These are phyloP conservation scores for Amiota communis DNA, from an alignment of 2,888 invertebrate genomes.

Conservation along the genomic window DNA sequence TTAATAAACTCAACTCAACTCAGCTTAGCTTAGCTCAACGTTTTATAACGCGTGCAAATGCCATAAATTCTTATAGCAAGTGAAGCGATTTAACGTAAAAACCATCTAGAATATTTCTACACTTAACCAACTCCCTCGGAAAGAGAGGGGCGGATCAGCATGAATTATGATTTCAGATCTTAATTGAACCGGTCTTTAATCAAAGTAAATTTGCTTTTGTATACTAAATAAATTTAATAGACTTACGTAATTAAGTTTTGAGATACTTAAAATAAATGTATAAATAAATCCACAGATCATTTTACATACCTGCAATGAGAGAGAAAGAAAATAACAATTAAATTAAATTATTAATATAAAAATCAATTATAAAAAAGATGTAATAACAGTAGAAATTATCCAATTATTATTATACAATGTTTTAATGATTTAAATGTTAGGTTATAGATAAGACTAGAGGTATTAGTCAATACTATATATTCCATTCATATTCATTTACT, in stretches of 20 bases:
- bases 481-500: too few species aligned
- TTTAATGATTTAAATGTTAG: constrained; percentile 10
- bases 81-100: constrained; percentile 4
- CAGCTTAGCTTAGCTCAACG: neutral
- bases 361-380: constrained; percentile 33
- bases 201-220: constrained; percentile 12
- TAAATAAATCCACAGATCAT: neutral
- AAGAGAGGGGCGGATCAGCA: neutral
- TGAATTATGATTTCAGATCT: neutral
- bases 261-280: constrained; percentile 9
- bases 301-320: constrained; percentile 47
- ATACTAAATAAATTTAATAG: constrained; percentile 9
- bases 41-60: neutral
- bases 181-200: neutral
- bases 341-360: constrained; percentile 47
- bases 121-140: neutral
- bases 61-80: constrained; percentile 6
- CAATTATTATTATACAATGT: neutral
- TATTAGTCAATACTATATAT: too few species aligned
- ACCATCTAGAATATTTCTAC: too few species aligned
- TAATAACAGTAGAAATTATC: constrained; percentile 4
- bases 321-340: constrained; percentile 25
- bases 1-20: constrained; percentile 1
- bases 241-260: constrained; percentile 30
- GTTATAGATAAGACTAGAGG: too few species aligned